Evolutionary conservation across 2,888 invertebrate genomes (phyloP), one percentile per base, ranked within the genome.

Genomic region (Monopis laevigella): DNA sequence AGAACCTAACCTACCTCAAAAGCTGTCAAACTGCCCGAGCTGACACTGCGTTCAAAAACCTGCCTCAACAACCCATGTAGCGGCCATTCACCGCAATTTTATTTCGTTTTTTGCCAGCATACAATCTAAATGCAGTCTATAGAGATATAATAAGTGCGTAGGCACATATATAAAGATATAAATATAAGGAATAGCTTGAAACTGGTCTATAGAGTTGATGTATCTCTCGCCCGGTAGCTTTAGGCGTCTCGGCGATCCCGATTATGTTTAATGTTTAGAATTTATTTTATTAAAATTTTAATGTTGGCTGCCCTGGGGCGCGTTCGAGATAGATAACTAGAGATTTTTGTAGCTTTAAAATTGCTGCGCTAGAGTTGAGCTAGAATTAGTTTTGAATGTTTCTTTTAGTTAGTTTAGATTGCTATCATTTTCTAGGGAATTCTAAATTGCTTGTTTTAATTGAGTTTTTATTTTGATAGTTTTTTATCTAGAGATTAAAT

Each of bases 91-190:
- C 77, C 70, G 62, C 45, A 48, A 65, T 32, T 78, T 75, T 57
- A 65, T 36, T 78, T 75, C 57, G 67, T 75, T 78, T 75, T 77
- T 77, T 74, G 57, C 73, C 72, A 70, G 65, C 73, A 71, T 70
- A 65, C 70, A 65, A 67, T 66, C 65, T 64, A 64, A 65, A 68
- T 65, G 61, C 61, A 62, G 58, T 64, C 62, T 62, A 61, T 56
- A 52, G 14, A 32, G 32, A 32, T 17, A 17, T 32, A 32, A 32
- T 32, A 32, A 32, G 32, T 32, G 17, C 32, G 17, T 32, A 32
- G 7, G 11, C 11, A 28, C 5, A n/a, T 32, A 32, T 17, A 17
- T 21, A 21, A 21, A 21, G 7, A 32, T 17, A 14, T 3, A 29
- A 29, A 29, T 29, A 14, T 11, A 11, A 11, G 2, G 29, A n/a